Conservation (phyloP, 2,797 vertebrate genomes). For the Takifugu rubripes region DNA sequence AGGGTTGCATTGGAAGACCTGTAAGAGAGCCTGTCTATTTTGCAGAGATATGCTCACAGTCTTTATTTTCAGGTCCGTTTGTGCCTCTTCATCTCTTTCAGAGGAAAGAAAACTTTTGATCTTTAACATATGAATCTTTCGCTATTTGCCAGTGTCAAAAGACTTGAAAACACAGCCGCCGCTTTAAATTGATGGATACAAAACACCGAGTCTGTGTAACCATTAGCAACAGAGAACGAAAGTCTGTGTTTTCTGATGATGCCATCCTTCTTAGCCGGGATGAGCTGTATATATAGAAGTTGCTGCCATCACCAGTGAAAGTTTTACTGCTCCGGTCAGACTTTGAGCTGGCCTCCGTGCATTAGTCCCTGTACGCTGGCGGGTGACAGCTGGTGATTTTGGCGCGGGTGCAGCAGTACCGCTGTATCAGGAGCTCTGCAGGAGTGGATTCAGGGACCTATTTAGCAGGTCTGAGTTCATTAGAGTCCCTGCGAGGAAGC, state of each 20-base stretch:
- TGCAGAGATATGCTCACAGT: not conserved
- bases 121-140: too few species aligned
- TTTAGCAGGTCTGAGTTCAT: slow-evolving; percentile 85
- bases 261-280: too few species aligned
- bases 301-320: slow-evolving; percentile 20
- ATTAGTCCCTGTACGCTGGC: slow-evolving; percentile 13
- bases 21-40: not conserved
- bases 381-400: slow-evolving; percentile 34
- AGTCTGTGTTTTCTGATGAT: too few species aligned
- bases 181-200: slow-evolving; percentile 3
- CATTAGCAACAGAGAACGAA: slow-evolving; percentile 7
- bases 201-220: slow-evolving; percentile 4
- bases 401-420: slow-evolving; percentile 8
- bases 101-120: slow-evolving; percentile 15
- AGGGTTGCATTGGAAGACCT: slow-evolving; percentile 16
- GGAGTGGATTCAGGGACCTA: slow-evolving; percentile 59
- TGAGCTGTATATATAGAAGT: not conserved
- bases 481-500: slow-evolving; percentile 81
- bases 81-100: slow-evolving; percentile 13
- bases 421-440: slow-evolving; percentile 36
- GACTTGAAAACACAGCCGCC: slow-evolving; percentile 8
- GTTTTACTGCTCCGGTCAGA: slow-evolving; percentile 9
- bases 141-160: slow-evolving; percentile 9
- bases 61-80: slow-evolving; percentile 17
- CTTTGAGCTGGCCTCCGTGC: slow-evolving; percentile 7